phyloP scores from a whole-genome alignment of 2,888 invertebrate genomes.

The Andrena chrysosceles region DNA sequence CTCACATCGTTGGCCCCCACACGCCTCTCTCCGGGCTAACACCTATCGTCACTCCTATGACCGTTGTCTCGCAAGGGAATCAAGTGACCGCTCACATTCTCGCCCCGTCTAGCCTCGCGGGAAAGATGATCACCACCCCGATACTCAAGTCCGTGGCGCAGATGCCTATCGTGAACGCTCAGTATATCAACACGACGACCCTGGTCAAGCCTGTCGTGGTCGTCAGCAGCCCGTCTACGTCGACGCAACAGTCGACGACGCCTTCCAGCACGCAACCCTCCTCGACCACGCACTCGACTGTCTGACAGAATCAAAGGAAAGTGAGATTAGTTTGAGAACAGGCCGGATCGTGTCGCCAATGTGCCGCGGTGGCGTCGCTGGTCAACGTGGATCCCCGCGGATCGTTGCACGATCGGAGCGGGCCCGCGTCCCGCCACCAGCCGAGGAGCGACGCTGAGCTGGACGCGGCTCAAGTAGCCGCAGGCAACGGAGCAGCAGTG shows the following conservation, averaged over 20 bases:
- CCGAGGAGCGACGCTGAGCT: background rate
- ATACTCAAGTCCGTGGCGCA: constrained; percentile 87
- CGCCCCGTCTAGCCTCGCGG: constrained; percentile 87
- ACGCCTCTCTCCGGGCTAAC: constrained; percentile 86
- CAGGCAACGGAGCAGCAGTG: constrained; percentile 18
- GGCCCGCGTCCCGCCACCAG: constrained; percentile 23
- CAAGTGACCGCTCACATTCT: constrained; percentile 88
- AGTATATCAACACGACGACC: constrained; percentile 88
- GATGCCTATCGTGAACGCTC: constrained; percentile 89
- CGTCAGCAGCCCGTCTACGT: constrained; percentile 86
- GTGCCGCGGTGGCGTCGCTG: constrained; percentile 36
- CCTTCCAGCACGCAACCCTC: constrained; percentile 79
- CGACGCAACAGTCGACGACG: constrained; percentile 77
- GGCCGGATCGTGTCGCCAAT: constrained; percentile 47
- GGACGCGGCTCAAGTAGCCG: background rate
- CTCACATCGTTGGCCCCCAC: constrained; percentile 84
- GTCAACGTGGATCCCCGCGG: constrained; percentile 7
- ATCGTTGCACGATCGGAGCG: background rate
- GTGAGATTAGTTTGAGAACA: constrained; percentile 78
- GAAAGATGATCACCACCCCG: constrained; percentile 87
- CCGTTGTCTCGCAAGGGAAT: constrained; percentile 88
- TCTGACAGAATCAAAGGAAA: constrained; percentile 80
- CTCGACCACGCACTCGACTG: constrained; percentile 78
- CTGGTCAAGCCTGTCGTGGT: constrained; percentile 90
- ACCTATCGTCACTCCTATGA: constrained; percentile 86